Conservation (phyloP, 2,888 invertebrate species). For the Zaprionus obscuricornis region DNA sequence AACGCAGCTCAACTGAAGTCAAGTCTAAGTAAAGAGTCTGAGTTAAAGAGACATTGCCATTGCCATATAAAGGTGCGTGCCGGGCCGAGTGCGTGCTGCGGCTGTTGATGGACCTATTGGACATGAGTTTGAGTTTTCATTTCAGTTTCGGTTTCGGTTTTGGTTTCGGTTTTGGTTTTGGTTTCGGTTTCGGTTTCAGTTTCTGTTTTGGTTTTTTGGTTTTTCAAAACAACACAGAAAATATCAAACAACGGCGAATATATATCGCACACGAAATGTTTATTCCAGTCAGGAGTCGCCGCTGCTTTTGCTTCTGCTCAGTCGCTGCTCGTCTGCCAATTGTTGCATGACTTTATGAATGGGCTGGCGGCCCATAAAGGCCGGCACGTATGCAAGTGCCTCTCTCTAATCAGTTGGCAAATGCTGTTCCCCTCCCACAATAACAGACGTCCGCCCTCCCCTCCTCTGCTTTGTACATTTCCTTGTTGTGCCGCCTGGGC, state of each 20-base stretch:
- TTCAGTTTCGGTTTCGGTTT: conserved; percentile 33
- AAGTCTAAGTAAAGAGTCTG: conserved; percentile 1
- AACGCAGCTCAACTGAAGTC: too few species aligned
- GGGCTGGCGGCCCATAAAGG: conserved; percentile 19
- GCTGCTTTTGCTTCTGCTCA: background rate
- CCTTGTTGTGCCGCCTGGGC: too few species aligned
- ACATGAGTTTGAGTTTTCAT: conserved; percentile 63
- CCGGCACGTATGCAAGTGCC: conserved; percentile 68
- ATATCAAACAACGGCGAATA: conserved; percentile 4
- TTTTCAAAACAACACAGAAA: conserved; percentile 67
- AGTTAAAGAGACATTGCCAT: conserved; percentile 8
- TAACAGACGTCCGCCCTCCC: background rate
- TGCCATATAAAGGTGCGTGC: conserved; percentile 73
- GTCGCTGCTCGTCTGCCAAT: conserved; percentile 36
- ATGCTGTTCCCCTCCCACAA: conserved; percentile 4
- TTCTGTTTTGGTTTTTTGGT: conserved; percentile 50
- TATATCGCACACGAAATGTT: conserved; percentile 46
- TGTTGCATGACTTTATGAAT: conserved; percentile 67
- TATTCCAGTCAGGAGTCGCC: conserved; percentile 73
- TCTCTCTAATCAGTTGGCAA: conserved; percentile 68
- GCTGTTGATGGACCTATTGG: conserved; percentile 65
- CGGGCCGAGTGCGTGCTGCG: conserved; percentile 70
- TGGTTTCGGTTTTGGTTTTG: conserved; percentile 34
- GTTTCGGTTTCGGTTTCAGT: conserved; percentile 33
- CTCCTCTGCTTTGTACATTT: too few species aligned